phyloP scores from a whole-genome alignment of 2,888 invertebrate genomes.

The Ethmia dodecea region DNA sequence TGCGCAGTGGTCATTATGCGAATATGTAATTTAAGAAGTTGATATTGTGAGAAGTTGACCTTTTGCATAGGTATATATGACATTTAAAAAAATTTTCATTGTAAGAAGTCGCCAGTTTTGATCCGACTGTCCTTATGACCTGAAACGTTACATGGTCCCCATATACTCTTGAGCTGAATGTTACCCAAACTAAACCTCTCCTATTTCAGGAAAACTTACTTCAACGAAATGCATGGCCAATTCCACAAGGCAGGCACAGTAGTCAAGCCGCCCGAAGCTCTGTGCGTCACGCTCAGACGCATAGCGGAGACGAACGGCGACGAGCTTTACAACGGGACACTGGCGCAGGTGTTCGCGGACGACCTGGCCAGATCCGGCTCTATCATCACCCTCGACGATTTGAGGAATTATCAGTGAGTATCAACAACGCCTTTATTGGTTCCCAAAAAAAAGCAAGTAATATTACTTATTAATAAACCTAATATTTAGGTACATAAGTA shows the following conservation, averaged over 20 bases:
- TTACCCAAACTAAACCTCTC: neutral
- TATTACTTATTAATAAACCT: too few relatives aligned
- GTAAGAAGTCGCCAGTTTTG: too few relatives aligned
- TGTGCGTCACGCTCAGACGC: slow-evolving; percentile 84
- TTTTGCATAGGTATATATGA: too few relatives aligned
- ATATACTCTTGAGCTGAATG: slow-evolving; percentile 6
- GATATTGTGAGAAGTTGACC: too few relatives aligned
- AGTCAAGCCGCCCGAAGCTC: slow-evolving; percentile 77
- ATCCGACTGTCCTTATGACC: too few relatives aligned
- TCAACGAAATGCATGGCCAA: slow-evolving; percentile 58
- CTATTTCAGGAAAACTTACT: slow-evolving; percentile 79
- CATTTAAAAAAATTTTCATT: too few relatives aligned
- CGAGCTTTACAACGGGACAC: slow-evolving; percentile 87
- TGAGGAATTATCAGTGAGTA: slow-evolving; percentile 79
- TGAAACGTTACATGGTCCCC: too few relatives aligned
- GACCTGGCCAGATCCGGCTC: slow-evolving; percentile 86
- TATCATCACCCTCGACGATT: slow-evolving; percentile 84
- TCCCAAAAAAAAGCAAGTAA: too few relatives aligned
- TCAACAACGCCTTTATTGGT: too few relatives aligned
- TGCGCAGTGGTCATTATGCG: too few relatives aligned
- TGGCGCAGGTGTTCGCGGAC: slow-evolving; percentile 81
- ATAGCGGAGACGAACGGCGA: slow-evolving; percentile 84
- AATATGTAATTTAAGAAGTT: too few relatives aligned
- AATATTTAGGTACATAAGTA: too few relatives aligned
- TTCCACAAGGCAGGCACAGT: slow-evolving; percentile 78